Percentiles rank a stretch among this genome's conserved stretches.
phyloP scores from a whole-genome alignment of 2,113 vertebrate species.

The Eulacestoma nigropectus region DNA sequence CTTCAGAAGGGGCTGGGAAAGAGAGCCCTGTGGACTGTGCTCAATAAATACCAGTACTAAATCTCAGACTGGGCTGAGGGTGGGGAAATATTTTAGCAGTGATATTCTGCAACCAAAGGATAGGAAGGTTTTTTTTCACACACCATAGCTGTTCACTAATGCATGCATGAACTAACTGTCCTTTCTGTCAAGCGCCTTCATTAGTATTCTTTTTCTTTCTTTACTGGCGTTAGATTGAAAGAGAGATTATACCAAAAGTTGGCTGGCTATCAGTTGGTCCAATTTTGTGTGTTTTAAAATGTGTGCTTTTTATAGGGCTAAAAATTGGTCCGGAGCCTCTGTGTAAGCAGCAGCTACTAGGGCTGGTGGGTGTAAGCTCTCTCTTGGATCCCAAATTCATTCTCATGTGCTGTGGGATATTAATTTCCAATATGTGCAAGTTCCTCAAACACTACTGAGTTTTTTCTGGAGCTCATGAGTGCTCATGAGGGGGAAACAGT shows the following conservation, averaged over 20 bases:
- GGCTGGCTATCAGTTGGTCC: slow-evolving; percentile 45
- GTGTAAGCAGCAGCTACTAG: neutral
- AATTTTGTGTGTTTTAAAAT: slow-evolving; percentile 27
- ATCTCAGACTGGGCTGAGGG: neutral
- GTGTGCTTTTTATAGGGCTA: slow-evolving; percentile 8
- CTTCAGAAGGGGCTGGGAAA: neutral
- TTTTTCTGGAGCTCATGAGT: neutral
- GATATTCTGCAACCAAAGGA: slow-evolving; percentile 25
- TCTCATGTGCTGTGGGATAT: neutral
- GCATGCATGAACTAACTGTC: slow-evolving; percentile 57
- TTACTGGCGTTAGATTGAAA: slow-evolving; percentile 35
- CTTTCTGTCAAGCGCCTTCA: slow-evolving; percentile 54
- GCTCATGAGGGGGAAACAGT: neutral
- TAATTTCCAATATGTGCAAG: neutral
- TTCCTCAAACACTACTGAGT: neutral
- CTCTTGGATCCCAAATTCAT: neutral
- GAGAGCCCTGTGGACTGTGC: neutral
- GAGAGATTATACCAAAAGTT: slow-evolving; percentile 18
- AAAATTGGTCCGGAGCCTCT: neutral
- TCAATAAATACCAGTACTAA: neutral
- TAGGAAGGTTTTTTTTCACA: slow-evolving; percentile 41
- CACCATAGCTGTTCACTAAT: slow-evolving; percentile 52
- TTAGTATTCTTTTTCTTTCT: slow-evolving; percentile 57
- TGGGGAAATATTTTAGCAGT: slow-evolving; percentile 12
- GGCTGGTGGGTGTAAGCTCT: neutral